These are phyloP conservation scores for Pavo muticus DNA, from an alignment of 2,113 vertebrate genomes.

Conservation along the genomic window DNA sequence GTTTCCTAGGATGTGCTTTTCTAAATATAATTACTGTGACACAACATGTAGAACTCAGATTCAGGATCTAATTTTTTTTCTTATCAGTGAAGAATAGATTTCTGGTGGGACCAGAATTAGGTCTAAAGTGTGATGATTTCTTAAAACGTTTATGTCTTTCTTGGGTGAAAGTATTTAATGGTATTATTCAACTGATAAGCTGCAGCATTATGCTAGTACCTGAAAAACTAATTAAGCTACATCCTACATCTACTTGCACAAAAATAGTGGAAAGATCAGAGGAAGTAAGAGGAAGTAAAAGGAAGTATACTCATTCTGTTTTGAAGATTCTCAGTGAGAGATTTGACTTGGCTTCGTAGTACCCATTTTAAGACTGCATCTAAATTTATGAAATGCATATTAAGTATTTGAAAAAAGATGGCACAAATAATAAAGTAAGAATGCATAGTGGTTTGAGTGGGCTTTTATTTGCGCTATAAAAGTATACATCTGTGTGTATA, in stretches of 20 bases:
- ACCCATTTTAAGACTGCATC: neutral
- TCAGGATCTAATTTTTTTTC: neutral
- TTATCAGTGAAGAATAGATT: neutral
- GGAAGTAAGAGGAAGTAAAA: neutral
- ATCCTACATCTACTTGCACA: neutral
- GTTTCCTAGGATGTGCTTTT: neutral
- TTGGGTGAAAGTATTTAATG: neutral
- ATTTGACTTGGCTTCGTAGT: neutral
- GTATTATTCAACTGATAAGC: neutral
- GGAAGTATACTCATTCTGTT: neutral
- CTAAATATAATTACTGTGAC: neutral
- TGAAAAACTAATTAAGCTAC: neutral
- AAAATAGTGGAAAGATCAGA: neutral
- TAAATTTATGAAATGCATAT: neutral
- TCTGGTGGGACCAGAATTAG: neutral
- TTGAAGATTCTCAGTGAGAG: neutral
- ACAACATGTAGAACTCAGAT: neutral
- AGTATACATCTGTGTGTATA: neutral
- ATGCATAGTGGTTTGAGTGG: neutral
- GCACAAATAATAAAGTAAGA: slow-evolving; percentile 39
- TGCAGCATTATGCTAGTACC: neutral
- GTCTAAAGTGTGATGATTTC: neutral
- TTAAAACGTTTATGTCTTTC: neutral
- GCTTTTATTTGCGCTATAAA: slow-evolving; percentile 10
- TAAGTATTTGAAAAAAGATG: neutral